Base-by-base conservation (phyloP, 2,797 vertebrate genomes). In the Sebastes trivittatus region DNA sequence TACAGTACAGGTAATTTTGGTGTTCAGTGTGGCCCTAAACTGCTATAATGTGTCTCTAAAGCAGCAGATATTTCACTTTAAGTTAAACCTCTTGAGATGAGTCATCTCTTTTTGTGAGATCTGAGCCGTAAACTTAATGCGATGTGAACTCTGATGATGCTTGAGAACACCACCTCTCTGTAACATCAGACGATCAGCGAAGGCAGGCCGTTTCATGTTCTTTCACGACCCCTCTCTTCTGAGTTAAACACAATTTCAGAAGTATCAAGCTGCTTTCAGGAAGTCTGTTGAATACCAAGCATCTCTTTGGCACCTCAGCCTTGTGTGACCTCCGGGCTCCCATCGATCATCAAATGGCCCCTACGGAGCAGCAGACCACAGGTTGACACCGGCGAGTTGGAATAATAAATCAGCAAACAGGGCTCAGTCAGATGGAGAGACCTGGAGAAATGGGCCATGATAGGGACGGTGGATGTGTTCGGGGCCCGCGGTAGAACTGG, bases 311-410 rank as follows among this genome's bases (percentile, higher is more conserved):
- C 49, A 75, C 78, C 22, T 54, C 20, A 46, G 78, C 68, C 83
- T 72, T 29, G 68, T 59, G 75, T 87, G 79, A 91, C 90, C 90
- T 82, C 86, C 25, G 25, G 76, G 83, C 75, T 76, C 42, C 77
- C 66, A 91, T 91, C 81, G 77, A 90, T 92, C 87, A 83, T 72
- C 78, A 67, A 73, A 83, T 30, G 66, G 72, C 87, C 84, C 87
- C 84, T 46, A 34, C 4, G 29, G 90, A 84, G 72, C 65, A 64
- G 52, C 75, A 16, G 30, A 81, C 71, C 85, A 82, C 78, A 55
- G 75, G 78, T 81, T 77, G 82, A 89, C 71, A 68, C 70, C 27
- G n/a, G 69, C 34, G 72, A 83, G 78, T 20, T 22, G 13, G 78
- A 87, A 89, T 87, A 81, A 88, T 87, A 80, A 86, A 88, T 87